Evolutionary conservation across 1,140 invertebrate genomes (phyloP).

Genomic region (Coenobita brevimanus): DNA sequence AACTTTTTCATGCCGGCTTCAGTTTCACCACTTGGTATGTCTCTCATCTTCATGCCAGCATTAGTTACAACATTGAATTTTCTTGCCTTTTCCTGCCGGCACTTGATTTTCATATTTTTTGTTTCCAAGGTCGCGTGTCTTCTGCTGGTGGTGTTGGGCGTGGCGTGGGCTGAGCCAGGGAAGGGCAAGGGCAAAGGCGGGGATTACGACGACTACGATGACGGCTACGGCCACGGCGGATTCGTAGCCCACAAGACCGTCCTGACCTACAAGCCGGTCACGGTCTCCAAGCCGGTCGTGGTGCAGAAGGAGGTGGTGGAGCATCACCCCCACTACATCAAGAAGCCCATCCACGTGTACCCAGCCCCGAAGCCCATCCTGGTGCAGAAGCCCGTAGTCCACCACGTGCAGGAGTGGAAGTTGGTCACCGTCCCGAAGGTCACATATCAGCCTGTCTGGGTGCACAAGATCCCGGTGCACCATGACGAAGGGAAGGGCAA

Average conservation of each 20-base stretch:
- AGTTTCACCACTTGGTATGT: no score
- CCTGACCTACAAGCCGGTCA: conserved; percentile 19
- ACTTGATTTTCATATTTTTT: no score
- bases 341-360: conserved; percentile 39
- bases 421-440: conserved; percentile 49
- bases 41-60: no score
- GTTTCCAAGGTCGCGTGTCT: conserved; percentile 11
- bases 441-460: conserved; percentile 36
- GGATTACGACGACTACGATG: background rate
- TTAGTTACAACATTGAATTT: no score
- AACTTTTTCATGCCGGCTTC: no score
- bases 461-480: conserved; percentile 23
- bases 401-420: conserved; percentile 52
- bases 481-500: background rate
- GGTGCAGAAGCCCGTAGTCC: conserved; percentile 32
- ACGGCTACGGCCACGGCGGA: background rate
- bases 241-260: conserved; percentile 25
- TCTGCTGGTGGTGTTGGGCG: background rate
- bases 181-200: conserved; percentile 9
- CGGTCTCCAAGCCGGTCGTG: conserved; percentile 38
- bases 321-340: conserved; percentile 22
- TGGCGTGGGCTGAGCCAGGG: background rate
- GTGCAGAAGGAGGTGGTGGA: conserved; percentile 30
- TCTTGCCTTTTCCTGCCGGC: no score
- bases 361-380: conserved; percentile 1